phyloP scores from a whole-genome alignment of 2,797 vertebrate genomes.

The Chrysocyon brachyurus region DNA sequence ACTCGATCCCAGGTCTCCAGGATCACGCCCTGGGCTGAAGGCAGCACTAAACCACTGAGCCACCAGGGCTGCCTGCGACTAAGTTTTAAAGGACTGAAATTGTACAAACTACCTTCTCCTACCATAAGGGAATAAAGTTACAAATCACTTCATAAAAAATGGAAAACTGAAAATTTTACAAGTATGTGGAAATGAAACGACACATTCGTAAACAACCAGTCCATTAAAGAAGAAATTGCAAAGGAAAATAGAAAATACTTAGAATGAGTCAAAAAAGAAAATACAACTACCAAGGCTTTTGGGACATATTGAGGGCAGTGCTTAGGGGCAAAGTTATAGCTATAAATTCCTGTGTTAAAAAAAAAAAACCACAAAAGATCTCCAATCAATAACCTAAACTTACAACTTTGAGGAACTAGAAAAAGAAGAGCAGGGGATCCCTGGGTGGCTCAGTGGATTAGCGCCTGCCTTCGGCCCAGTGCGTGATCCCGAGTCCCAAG shows the following conservation, averaged over 20 bases:
- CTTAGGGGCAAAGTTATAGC: not conserved
- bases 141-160: not conserved
- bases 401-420: not conserved
- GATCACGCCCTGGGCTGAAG: too few relatives aligned
- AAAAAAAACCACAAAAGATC: not conserved
- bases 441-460: too few relatives aligned
- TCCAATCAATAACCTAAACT: not conserved
- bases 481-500: too few relatives aligned
- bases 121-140: not conserved
- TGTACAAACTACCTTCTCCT: not conserved
- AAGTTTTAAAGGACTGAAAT: not conserved
- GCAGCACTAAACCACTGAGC: too few relatives aligned
- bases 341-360: not conserved
- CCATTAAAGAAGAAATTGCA: not conserved
- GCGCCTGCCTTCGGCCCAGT: too few relatives aligned
- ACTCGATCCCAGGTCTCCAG: too few relatives aligned
- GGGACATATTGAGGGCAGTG: not conserved
- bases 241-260: not conserved
- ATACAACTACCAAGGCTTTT: not conserved
- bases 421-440: not conserved
- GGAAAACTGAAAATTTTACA: not conserved
- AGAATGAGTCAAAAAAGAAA: not conserved
- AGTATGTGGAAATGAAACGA: not conserved
- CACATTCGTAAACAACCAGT: not conserved
- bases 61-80: not conserved